Conservation (phyloP, 2,113 vertebrate species). For the pig (Sus scrofa) region DNA sequence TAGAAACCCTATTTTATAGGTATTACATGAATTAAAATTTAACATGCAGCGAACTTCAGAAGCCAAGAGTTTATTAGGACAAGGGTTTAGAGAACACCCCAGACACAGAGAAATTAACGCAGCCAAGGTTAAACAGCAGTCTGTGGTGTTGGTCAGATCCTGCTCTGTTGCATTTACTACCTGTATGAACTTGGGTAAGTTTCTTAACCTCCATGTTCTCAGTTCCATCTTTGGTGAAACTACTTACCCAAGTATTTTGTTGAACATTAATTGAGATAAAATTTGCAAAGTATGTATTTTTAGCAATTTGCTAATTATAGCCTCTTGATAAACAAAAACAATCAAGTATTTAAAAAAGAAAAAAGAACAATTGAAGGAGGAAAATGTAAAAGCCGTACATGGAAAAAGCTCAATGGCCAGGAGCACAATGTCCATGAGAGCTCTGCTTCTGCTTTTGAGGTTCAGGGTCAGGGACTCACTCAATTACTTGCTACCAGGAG, state of each 20-base stretch:
- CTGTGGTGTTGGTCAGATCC: background rate
- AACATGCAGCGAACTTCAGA: background rate
- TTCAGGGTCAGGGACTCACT: background rate
- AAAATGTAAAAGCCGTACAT: background rate
- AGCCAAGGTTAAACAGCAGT: background rate
- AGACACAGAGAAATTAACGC: background rate
- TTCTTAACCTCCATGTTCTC: background rate
- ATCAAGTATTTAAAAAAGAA: background rate
- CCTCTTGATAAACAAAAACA: slow-evolving; percentile 1
- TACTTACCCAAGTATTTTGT: background rate
- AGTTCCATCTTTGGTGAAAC: slow-evolving; percentile 19
- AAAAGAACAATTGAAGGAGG: background rate
- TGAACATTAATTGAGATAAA: background rate
- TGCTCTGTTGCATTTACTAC: background rate
- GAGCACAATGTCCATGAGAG: background rate
- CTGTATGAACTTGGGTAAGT: background rate
- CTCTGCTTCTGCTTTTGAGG: background rate
- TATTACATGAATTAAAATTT: background rate
- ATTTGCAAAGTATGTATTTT: background rate
- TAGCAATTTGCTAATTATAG: background rate
- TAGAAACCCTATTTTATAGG: background rate
- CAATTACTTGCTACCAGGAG: background rate
- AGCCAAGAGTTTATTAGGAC: background rate
- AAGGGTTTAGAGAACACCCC: background rate
- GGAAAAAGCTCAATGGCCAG: background rate